Evolutionary conservation across 1,140 invertebrate species (phyloP), one percentile per base, ranked within the genome.

Genomic region (Tetranychus urticae): DNA sequence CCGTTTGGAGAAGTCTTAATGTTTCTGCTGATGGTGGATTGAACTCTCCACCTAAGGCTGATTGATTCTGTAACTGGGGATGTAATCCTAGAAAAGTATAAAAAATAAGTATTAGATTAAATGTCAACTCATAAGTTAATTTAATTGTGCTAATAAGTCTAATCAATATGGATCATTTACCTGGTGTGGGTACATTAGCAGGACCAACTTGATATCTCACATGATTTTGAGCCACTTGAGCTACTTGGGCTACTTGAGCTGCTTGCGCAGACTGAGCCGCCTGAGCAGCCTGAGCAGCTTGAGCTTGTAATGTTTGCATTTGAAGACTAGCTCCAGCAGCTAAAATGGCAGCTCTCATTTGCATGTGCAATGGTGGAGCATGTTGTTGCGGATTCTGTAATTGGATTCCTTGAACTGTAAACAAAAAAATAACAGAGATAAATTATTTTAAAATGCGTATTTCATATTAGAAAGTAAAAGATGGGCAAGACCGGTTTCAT

Each of bases 21-120:
- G 60, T 61, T 46, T 61, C 60, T n/a, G 60, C 48, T n/a, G 60
- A 61, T 23, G 60, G 50, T 33, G 60, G 60, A 56, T 31, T 59
- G 31, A 45, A 59, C 3, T 59, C 58, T 46, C 58, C 39, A 13
- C 12, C 37, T 13, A 48, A 23, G 4, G 58, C 58, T 36, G 33
- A 14, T 7, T 23, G 35, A 56, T 35, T 39, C 34, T 14, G 14
- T 34, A n/a, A n/a, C 10, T 7, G 23, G 34, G 34, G 55, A 3
- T 56, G 55, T 10, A 42, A 6, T 10, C 39, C 39, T 42, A 42
- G 10, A 6, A 10, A 42, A 42, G 39, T 6, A 42, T 10, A 42
- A 0, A 42, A 42, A 42, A 42, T 23, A 23, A 23, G 23, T 23
- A 23, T 23, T 23, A 23, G 23, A 23, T 23, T 23, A 23, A 23